Conservation (phyloP, 1,140 invertebrate species). For the Zaprionus kolodkinae region DNA sequence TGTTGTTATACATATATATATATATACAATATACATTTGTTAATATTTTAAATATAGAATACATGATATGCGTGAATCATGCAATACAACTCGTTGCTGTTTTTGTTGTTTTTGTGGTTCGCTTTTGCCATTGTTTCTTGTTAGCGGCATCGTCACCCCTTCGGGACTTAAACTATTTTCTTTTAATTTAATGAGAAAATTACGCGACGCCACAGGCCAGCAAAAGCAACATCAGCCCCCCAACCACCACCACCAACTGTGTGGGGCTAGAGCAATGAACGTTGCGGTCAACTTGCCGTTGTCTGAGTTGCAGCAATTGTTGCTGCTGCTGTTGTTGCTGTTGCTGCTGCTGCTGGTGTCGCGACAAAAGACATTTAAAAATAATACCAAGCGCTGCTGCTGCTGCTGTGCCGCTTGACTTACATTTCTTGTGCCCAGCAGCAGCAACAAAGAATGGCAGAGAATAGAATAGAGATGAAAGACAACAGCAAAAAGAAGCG, state of each 20-base stretch:
- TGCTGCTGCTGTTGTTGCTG: constrained; percentile 21
- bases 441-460: constrained; percentile 11
- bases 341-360: constrained; percentile 34
- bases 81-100: too few species aligned
- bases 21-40: too few species aligned
- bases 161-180: constrained; percentile 70
- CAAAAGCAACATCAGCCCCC: too few species aligned
- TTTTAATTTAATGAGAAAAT: constrained; percentile 81
- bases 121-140: neutral
- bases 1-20: too few species aligned
- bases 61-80: too few species aligned
- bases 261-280: constrained; percentile 69
- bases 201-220: constrained; percentile 38
- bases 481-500: neutral
- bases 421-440: neutral
- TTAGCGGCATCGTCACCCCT: constrained; percentile 32
- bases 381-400: constrained; percentile 52
- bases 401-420: constrained; percentile 20
- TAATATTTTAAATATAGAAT: too few species aligned
- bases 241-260: constrained; percentile 27
- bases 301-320: constrained; percentile 38
- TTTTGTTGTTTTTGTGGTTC: too few species aligned
- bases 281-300: constrained; percentile 75
- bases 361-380: constrained; percentile 71
- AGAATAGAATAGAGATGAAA: constrained; percentile 2